Conservation (phyloP, 1,140 invertebrate genomes). For the Geopemphigus sp. region DNA sequence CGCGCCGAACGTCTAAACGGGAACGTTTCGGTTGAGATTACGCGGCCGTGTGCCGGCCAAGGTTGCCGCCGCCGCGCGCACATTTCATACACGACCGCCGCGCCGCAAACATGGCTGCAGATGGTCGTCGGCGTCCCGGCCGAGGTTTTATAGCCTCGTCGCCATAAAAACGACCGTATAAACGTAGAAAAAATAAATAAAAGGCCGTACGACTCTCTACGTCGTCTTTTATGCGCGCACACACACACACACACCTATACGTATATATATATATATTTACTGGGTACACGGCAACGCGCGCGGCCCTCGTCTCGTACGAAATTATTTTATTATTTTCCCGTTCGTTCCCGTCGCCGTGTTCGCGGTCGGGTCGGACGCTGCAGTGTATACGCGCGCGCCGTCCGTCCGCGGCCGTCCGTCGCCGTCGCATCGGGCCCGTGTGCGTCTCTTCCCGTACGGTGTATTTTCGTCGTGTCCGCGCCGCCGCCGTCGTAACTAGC, state of each 20-base stretch:
- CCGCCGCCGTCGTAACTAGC: no score
- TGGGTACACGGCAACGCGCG: background rate
- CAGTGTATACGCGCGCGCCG: background rate
- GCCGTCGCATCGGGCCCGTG: background rate
- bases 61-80: background rate
- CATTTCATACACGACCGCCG: background rate
- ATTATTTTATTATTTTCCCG: slow-evolving; percentile 36
- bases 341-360: background rate
- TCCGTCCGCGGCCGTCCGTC: slow-evolving; percentile 20
- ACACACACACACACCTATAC: no score
- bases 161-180: background rate
- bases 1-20: no score
- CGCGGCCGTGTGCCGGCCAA: no score
- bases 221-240: slow-evolving; percentile 6
- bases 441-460: background rate
- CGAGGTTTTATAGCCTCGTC: slow-evolving; percentile 6
- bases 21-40: no score
- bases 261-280: background rate
- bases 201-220: slow-evolving; percentile 1
- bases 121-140: no score
- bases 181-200: slow-evolving; percentile 20
- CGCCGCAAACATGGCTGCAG: slow-evolving; percentile 1
- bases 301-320: slow-evolving; percentile 15
- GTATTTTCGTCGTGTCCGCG: no score
- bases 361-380: background rate